Conservation (phyloP, 2,888 invertebrate species). For the Lucinisca nassula region DNA sequence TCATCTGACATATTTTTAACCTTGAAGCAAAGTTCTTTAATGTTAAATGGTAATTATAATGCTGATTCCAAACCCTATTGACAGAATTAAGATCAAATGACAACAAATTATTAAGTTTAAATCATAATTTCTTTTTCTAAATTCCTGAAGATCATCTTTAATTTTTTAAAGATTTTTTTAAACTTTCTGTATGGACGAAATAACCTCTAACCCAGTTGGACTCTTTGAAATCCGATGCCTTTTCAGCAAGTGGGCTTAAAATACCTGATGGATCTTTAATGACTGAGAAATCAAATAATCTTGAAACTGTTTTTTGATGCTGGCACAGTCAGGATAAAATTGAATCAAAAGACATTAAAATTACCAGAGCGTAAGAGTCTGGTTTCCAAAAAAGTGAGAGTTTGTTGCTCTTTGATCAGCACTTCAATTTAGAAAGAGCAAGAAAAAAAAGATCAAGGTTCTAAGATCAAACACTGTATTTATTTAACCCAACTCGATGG, state of each 20-base stretch:
- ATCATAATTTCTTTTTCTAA: not conserved
- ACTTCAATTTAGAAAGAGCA: no score
- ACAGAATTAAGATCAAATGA: not conserved
- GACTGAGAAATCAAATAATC: not conserved
- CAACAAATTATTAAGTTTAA: not conserved
- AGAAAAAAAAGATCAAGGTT: no score
- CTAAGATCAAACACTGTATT: no score
- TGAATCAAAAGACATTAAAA: conserved; percentile 42
- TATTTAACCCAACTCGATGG: no score
- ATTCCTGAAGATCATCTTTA: no score
- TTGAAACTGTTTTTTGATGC: not conserved
- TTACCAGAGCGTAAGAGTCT: not conserved
- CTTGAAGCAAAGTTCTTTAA: no score
- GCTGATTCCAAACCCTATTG: no score
- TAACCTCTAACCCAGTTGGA: not conserved
- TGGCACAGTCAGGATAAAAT: not conserved
- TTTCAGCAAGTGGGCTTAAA: not conserved
- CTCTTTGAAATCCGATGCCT: not conserved
- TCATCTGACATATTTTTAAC: no score
- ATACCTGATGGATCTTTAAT: not conserved
- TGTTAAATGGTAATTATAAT: no score
- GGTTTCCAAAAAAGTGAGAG: not conserved
- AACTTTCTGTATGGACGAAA: not conserved
- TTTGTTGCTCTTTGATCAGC: not conserved
- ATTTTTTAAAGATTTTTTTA: no score